Conservation (phyloP, 2,888 invertebrate genomes). For the Mythimna albipuncta region DNA sequence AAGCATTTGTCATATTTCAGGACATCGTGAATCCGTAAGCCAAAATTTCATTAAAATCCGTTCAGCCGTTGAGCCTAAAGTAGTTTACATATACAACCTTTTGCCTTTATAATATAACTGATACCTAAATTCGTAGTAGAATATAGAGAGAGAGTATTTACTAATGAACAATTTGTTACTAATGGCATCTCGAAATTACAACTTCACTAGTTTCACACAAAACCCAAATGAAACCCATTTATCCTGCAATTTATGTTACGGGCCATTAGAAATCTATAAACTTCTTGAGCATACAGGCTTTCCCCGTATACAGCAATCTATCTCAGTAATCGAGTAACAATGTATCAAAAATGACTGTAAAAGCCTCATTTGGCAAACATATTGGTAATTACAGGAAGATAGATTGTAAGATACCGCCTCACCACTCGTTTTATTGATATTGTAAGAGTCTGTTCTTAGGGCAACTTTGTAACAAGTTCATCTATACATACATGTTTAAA, state of each 20-base stretch:
- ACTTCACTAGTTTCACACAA: not conserved
- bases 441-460: not conserved
- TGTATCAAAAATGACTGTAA: conserved; percentile 22
- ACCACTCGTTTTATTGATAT: not conserved
- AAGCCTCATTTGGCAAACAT: conserved; percentile 26
- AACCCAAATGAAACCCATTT: conserved; percentile 7
- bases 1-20: no score
- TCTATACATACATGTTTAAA: no score
- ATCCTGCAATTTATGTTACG: conserved; percentile 15
- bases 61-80: no score
- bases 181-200: not conserved
- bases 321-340: not conserved
- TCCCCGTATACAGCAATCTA: not conserved
- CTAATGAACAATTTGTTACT: no score
- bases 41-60: no score
- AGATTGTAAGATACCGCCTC: not conserved
- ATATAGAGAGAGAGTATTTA: no score
- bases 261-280: conserved; percentile 16
- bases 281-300: not conserved
- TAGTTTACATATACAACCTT: no score
- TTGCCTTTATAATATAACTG: no score
- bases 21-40: no score
- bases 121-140: no score
- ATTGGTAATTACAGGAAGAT: not conserved
- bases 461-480: not conserved